Evolutionary conservation across 1,140 invertebrate genomes (phyloP), one percentile per base, ranked within the genome.

Genomic region (Aphaenogaster floridana): DNA sequence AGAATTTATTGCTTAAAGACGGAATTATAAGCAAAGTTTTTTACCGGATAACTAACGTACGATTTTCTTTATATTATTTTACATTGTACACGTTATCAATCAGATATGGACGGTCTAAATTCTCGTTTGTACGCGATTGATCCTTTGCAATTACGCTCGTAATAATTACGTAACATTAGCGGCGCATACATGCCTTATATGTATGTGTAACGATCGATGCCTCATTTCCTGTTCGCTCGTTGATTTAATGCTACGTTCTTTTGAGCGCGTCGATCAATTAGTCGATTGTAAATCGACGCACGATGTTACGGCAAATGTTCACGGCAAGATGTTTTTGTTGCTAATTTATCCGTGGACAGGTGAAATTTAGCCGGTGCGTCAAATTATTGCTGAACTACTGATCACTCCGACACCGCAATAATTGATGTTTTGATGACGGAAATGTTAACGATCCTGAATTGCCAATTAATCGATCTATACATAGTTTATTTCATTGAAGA

Each of bases 361-460:
- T 74, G 68, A 74, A 83, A 72, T 48, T 74, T 9, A 36, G 8
- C 50, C 48, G 21, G 1, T 17, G n/a, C 39, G 68, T 61, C 42
- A 72, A 74, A 84, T 74, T 84, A 84, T 83, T 28, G 54, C 13
- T 84, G 17, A 74, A 63, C 39, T 39, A 15, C 28, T 39, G 52
- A 36, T 39, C 15, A 48, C 28, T 84, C 48, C 4, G 69, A 36
- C 28, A 15, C 28, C 80, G 34, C 42, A 74, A 74, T 61, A 71
- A 84, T 84, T 59, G 42, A 84, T 48, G 42, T 84, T 84, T 74
- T 42, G 34, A 84, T 74, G 69, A 74, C 28, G 69, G 54, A 84
- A 84, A 42, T 63, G 13, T 74, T 59, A 63, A 72, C 17, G 39
- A 28, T 8, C 13, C 28, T 61, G 42, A 84, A 84, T 84, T 61